Percentiles rank a stretch among this genome's conserved stretches.
Conservation (phyloP, 2,888 invertebrate species). For the Gortyna flavago region DNA sequence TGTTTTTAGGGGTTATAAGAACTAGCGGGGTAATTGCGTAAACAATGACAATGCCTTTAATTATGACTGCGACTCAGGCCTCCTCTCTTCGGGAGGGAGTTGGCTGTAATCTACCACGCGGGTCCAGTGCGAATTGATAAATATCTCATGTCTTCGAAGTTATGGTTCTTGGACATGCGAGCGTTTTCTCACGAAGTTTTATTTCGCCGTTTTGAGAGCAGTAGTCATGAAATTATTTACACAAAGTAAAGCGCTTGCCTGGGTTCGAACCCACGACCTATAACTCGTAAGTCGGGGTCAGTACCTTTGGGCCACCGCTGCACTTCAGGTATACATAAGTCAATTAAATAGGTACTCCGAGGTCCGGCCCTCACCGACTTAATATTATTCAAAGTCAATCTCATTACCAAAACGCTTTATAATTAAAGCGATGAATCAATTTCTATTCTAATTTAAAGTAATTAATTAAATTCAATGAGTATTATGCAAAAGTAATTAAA, state of each 20-base stretch:
- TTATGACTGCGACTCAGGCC: not conserved
- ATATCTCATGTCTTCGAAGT: too few relatives aligned
- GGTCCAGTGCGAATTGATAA: too few relatives aligned
- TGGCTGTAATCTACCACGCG: too few relatives aligned
- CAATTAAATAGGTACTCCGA: not conserved
- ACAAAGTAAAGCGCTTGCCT: not conserved
- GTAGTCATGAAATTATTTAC: not conserved
- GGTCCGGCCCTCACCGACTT: not conserved
- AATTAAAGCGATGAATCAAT: conserved; percentile 43
- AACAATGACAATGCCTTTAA: not conserved
- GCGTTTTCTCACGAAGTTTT: too few relatives aligned
- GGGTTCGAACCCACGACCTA: too few relatives aligned
- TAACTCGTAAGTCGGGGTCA: not conserved
- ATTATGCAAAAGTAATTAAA: conserved; percentile 25
- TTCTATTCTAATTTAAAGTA: conserved; percentile 34
- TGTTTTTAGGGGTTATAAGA: not conserved
- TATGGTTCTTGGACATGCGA: too few relatives aligned
- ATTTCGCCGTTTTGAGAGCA: too few relatives aligned
- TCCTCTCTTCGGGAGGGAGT: too few relatives aligned
- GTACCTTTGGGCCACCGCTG: not conserved
- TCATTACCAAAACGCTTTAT: conserved; percentile 20
- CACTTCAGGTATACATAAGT: not conserved
- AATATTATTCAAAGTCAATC: conserved; percentile 32
- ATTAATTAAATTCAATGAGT: conserved; percentile 38
- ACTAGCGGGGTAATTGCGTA: not conserved